Evolutionary conservation across 2,888 invertebrate species (phyloP).

Genomic region (Lycophotia porphyrea): DNA sequence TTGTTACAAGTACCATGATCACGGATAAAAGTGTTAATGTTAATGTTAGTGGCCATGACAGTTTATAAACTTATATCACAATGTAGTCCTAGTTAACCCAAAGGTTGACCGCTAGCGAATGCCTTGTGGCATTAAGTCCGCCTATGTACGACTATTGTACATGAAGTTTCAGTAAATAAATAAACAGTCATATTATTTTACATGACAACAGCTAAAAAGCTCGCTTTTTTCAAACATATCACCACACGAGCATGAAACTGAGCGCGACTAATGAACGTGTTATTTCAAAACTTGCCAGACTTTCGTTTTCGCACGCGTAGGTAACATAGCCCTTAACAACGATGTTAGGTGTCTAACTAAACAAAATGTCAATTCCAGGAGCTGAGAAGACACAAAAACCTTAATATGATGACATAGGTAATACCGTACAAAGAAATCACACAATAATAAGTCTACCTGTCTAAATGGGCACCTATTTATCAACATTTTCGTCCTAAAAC

Average conservation of each 20-base stretch:
- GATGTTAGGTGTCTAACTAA: not conserved
- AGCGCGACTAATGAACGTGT: not conserved
- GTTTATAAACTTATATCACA: too few relatives aligned
- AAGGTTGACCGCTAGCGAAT: too few relatives aligned
- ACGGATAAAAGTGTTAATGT: too few relatives aligned
- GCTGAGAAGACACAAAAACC: not conserved
- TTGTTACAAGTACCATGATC: too few relatives aligned
- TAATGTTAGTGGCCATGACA: too few relatives aligned
- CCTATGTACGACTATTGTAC: too few relatives aligned
- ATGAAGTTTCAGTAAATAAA: too few relatives aligned
- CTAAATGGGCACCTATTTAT: not conserved
- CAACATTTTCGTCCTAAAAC: conserved; percentile 6
- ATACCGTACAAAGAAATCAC: conserved; percentile 16
- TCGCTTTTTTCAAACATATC: conserved; percentile 1
- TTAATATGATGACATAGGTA: conserved; percentile 8
- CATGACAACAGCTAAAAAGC: too few relatives aligned
- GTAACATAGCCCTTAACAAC: conserved; percentile 1
- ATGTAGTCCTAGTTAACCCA: too few relatives aligned
- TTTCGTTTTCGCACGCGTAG: not conserved
- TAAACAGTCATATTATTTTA: too few relatives aligned
- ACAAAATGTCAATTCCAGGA: conserved; percentile 18
- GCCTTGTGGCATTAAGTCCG: too few relatives aligned
- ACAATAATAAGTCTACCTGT: conserved; percentile 7
- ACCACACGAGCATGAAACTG: not conserved
- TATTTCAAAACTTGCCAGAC: not conserved